Evolutionary conservation across 2,113 vertebrate species (phyloP).

Genomic region (Silurus asotus): DNA sequence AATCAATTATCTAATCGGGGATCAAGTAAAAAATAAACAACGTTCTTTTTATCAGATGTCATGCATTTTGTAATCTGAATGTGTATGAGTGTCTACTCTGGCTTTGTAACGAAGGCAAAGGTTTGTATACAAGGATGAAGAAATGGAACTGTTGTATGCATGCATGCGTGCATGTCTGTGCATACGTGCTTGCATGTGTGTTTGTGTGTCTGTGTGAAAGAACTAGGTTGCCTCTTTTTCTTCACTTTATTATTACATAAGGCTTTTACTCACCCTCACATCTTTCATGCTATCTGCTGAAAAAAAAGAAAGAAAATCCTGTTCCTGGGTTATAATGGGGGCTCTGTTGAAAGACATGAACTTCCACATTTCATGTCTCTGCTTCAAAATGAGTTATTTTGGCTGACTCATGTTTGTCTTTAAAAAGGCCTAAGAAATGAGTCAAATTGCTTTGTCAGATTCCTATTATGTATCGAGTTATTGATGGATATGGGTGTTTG

Average conservation of each 20-base stretch:
- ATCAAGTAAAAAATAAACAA: conserved; percentile 9
- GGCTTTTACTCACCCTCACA: neutral
- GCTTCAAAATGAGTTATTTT: neutral
- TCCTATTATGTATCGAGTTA: neutral
- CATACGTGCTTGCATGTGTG: neutral
- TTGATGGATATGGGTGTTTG: neutral
- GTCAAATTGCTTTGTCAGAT: neutral
- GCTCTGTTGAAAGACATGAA: neutral
- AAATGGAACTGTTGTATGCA: neutral
- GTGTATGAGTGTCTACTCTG: neutral
- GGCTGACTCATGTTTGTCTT: neutral
- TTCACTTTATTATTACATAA: conserved; percentile 41
- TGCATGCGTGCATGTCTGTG: neutral
- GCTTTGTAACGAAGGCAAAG: conserved; percentile 7
- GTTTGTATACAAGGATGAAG: neutral
- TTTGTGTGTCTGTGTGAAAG: conserved; percentile 16
- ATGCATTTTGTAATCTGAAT: conserved; percentile 20
- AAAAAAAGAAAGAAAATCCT: neutral
- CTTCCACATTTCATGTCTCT: neutral
- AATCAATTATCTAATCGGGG: conserved; percentile 28
- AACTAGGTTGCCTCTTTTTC: conserved; percentile 46
- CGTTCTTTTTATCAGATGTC: conserved; percentile 22
- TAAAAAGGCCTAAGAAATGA: neutral
- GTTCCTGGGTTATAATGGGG: neutral
- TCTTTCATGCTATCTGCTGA: neutral